phyloP scores from a whole-genome alignment of 2,113 vertebrate species.

The Hippocampus comes region DNA sequence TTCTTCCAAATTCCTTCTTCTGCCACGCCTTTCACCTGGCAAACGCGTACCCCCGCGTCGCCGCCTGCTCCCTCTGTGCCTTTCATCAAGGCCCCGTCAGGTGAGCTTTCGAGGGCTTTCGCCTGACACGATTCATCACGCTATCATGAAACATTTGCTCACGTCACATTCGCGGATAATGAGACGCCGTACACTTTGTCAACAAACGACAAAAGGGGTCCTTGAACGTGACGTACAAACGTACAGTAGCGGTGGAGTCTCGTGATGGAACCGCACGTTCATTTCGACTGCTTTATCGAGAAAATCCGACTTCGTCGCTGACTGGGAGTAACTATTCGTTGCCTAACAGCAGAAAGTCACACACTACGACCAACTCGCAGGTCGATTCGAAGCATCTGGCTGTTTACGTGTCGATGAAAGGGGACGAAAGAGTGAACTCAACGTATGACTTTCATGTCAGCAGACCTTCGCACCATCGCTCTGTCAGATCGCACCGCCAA shows the following conservation, averaged over 20 bases:
- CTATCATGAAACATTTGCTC: conserved; percentile 13
- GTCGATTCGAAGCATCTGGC: too few relatives aligned
- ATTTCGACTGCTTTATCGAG: too few relatives aligned
- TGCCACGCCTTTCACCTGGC: conserved; percentile 12
- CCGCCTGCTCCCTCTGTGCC: conserved; percentile 11
- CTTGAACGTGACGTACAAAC: conserved; percentile 19
- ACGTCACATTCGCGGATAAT: not conserved
- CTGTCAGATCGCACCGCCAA: too few relatives aligned
- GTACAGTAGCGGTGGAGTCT: not conserved
- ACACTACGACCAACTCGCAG: too few relatives aligned
- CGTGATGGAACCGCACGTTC: too few relatives aligned
- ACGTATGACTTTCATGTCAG: too few relatives aligned
- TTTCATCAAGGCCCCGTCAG: conserved; percentile 30
- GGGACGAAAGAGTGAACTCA: too few relatives aligned
- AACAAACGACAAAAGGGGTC: conserved; percentile 15
- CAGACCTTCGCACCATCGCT: too few relatives aligned
- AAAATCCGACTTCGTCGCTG: too few relatives aligned
- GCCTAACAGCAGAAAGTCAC: too few relatives aligned
- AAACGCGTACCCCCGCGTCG: conserved; percentile 33
- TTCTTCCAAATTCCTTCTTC: conserved; percentile 12
- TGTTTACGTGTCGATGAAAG: too few relatives aligned
- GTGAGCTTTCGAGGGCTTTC: conserved; percentile 8
- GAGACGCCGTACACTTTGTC: conserved; percentile 20
- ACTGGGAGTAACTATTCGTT: too few relatives aligned
- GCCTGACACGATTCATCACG: conserved; percentile 16